Evolutionary conservation across 2,113 vertebrate genomes (phyloP).

Genomic region (Microcebus griseorufus): DNA sequence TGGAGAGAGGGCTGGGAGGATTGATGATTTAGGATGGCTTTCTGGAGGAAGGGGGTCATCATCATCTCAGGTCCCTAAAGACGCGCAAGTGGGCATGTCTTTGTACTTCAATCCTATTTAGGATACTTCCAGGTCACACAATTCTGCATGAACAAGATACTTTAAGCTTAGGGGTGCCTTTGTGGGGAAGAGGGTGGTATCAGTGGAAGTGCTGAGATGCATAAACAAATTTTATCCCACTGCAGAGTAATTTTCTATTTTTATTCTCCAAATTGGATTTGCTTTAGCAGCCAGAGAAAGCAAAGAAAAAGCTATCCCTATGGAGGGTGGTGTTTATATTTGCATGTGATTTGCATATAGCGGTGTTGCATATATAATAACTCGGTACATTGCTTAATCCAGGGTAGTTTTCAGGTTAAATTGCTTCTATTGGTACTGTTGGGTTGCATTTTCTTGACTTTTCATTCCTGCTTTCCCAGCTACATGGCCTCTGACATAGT

Average conservation of each 20-base stretch:
- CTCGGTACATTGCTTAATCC: conserved; percentile 22
- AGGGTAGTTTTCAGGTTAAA: not conserved
- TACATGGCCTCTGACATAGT: not conserved
- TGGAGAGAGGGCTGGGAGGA: rapidly evolving
- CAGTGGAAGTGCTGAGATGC: not conserved
- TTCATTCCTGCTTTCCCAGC: not conserved
- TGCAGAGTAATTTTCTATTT: not conserved
- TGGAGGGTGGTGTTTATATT: conserved; percentile 13
- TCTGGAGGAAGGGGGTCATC: not conserved
- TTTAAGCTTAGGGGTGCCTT: not conserved
- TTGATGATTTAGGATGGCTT: not conserved
- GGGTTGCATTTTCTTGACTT: not conserved
- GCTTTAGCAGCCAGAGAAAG: conserved; percentile 53
- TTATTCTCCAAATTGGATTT: conserved; percentile 61
- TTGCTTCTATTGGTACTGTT: not conserved
- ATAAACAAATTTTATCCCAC: conserved; percentile 9
- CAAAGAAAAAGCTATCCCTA: not conserved
- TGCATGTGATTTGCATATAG: conserved; percentile 61
- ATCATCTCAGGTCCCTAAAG: no score
- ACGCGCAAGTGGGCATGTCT: not conserved
- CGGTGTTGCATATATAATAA: not conserved
- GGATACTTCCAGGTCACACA: rapidly evolving
- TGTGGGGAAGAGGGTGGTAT: no score
- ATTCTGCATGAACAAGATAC: not conserved
- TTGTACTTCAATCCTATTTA: not conserved